Evolutionary conservation across 2,888 invertebrate genomes (phyloP).

Genomic region (Phortica magna): DNA sequence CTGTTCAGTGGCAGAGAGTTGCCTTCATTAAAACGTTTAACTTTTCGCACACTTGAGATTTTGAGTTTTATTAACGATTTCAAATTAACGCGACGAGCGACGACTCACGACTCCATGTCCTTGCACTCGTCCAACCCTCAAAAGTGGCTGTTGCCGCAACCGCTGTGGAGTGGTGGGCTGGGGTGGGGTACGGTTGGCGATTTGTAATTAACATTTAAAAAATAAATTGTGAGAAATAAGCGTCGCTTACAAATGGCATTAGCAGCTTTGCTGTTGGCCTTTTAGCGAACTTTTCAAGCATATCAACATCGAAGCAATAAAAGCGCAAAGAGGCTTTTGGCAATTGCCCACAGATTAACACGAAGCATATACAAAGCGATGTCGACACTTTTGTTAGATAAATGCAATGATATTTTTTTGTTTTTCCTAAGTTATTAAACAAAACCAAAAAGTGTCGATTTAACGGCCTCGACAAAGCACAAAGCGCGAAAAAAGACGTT

Average conservation of each 20-base stretch:
- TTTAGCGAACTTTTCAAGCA: not conserved
- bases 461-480: not conserved
- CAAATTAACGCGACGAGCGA: slow-evolving; percentile 17
- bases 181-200: not conserved
- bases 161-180: not conserved
- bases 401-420: not conserved
- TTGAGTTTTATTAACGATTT: slow-evolving; percentile 54
- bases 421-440: not conserved
- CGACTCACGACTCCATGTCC: not conserved
- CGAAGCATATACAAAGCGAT: not conserved
- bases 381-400: not conserved
- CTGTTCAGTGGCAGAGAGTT: slow-evolving; percentile 42
- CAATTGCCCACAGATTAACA: not conserved
- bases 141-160: slow-evolving; percentile 7
- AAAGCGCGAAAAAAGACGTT: not conserved
- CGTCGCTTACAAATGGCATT: slow-evolving; percentile 2
- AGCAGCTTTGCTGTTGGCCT: not conserved
- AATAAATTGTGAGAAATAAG: slow-evolving; percentile 43
- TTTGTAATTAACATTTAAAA: slow-evolving; percentile 56
- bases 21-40: slow-evolving; percentile 67
- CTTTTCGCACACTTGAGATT: slow-evolving; percentile 52
- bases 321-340: not conserved
- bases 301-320: not conserved
- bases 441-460: not conserved
- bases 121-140: slow-evolving; percentile 4